phyloP scores from a whole-genome alignment of 2,888 invertebrate genomes.

The Napeogenes sylphis region DNA sequence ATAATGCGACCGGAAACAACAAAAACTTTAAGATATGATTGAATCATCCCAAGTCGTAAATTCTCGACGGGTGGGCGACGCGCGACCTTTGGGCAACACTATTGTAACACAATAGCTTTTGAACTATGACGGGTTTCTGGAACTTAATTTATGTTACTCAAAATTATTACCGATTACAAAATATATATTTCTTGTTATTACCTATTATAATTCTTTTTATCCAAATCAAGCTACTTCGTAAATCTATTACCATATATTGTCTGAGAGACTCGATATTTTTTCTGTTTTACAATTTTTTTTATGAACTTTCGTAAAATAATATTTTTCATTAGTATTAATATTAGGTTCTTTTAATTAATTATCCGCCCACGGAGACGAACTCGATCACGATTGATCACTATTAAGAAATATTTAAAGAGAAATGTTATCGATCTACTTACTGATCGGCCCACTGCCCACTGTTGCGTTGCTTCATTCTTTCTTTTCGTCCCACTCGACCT shows the following conservation, averaged over 20 bases:
- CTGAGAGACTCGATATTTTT: too few relatives aligned
- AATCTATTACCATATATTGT: too few relatives aligned
- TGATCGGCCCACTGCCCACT: background rate
- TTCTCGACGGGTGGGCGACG: slow-evolving; percentile 42
- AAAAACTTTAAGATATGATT: slow-evolving; percentile 3
- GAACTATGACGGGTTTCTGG: slow-evolving; percentile 9
- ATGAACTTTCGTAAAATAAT: too few relatives aligned
- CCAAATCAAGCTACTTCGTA: too few relatives aligned
- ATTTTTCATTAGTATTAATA: too few relatives aligned
- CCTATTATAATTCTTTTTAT: too few relatives aligned
- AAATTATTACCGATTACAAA: background rate
- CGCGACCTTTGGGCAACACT: slow-evolving; percentile 13
- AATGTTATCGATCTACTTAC: background rate
- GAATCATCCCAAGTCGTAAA: slow-evolving; percentile 22
- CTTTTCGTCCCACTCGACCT: slow-evolving; percentile 38
- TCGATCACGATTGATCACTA: background rate
- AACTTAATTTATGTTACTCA: background rate
- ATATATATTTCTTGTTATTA: background rate
- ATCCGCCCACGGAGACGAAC: too few relatives aligned
- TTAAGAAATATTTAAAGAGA: background rate
- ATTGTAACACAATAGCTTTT: slow-evolving; percentile 39
- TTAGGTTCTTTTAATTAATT: too few relatives aligned
- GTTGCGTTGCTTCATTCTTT: background rate
- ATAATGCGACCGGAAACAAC: background rate
- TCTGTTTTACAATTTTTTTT: too few relatives aligned